Base-by-base conservation (phyloP, 2,113 vertebrate species). In the Dunckerocampus dactyliophorus region DNA sequence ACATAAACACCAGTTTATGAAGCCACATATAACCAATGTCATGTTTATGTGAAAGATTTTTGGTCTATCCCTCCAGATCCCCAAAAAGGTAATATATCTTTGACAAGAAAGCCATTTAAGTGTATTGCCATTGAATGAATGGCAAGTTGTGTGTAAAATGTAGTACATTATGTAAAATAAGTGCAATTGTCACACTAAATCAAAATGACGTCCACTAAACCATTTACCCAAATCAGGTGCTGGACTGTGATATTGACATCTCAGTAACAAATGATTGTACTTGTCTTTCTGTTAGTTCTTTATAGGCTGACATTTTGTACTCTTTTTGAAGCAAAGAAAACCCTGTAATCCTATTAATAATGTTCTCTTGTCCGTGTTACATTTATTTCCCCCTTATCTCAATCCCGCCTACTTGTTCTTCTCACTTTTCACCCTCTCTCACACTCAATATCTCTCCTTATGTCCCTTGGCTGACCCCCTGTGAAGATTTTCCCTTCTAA, bases 271-370 rank as follows among this genome's bases (percentile, higher is more conserved):
- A 77, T 82, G 74, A 50, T n/a, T n/a, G 19, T 47, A 67, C 69
- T 70, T 42, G 47, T 71, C 72, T 69, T 58, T 59, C n/a, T 54
- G 74, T 68, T 63, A 75, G 75, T 85, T 77, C 68, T 72, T 75
- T 72, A 70, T 82, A 83, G 62, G 62, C 62, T 83, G 74, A 85
- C 83, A 88, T 79, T 79, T 78, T 75, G 79, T 82, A 85, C 86
- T 76, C 82, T 74, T 85, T 85, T 81, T 62, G 22, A 79, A 69
- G 68, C 76, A 79, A 86, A 90, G 68, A 88, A 90, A 89, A 93
- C 91, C 91, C 89, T 86, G 80, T 95, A 95, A 95, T 96, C 91
- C 90, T 92, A 92, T 95, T 93, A 93, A 91, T 93, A 89, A 85
- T 91, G 89, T 90, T 86, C 90, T 87, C 89, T 93, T 92, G 91